Conservation (phyloP, 2,113 vertebrate genomes). For the Actenoides hombroni region DNA sequence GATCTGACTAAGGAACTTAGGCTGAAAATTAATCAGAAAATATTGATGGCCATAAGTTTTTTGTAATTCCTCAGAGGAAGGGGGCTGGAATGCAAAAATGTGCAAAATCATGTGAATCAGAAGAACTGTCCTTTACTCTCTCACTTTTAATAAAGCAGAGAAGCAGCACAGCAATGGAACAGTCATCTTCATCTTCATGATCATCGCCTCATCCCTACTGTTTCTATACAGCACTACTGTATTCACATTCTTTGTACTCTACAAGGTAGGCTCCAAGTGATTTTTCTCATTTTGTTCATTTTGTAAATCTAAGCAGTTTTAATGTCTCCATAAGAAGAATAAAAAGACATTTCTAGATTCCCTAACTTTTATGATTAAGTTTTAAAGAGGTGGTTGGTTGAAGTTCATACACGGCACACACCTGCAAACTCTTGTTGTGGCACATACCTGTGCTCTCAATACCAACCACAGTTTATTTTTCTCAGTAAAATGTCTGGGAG, state of each 20-base stretch:
- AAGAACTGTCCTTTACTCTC: slow-evolving; percentile 1
- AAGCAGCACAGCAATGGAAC: neutral
- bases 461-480: neutral
- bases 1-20: neutral
- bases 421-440: neutral
- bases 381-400: neutral
- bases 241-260: slow-evolving; percentile 7
- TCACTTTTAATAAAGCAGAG: slow-evolving; percentile 1
- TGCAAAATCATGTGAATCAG: neutral
- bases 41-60: neutral
- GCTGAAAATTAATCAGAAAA: neutral
- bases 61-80: neutral
- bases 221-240: slow-evolving; percentile 54
- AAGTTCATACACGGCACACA: neutral
- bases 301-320: neutral
- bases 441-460: neutral
- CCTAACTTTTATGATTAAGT: neutral
- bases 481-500: neutral
- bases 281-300: neutral
- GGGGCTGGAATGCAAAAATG: neutral
- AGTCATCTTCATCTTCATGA: neutral
- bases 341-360: neutral
- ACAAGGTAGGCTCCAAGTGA: slow-evolving; percentile 54
- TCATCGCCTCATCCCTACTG: slow-evolving; percentile 5
- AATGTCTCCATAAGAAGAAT: neutral